These are phyloP conservation scores for Tromatobia lineatoria DNA, from an alignment of 2,888 invertebrate species.

Conservation along the genomic window DNA sequence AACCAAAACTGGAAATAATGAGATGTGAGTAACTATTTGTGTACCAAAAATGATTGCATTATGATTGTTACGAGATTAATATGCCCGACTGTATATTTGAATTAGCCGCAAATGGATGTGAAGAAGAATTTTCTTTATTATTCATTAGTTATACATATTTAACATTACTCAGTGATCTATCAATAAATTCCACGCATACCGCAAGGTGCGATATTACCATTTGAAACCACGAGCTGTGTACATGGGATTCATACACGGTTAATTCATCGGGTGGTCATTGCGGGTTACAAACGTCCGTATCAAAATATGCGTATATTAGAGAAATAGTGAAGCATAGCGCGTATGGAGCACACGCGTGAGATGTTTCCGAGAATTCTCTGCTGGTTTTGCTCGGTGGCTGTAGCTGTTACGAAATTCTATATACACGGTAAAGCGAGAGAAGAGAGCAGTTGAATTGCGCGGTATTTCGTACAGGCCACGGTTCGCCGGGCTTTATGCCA, in stretches of 20 bases:
- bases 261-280: conserved; percentile 46
- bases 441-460: conserved; percentile 38
- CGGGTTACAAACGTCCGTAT: conserved; percentile 28
- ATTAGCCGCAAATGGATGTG: no score
- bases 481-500: conserved; percentile 59
- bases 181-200: conserved; percentile 9
- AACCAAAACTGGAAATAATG: no score
- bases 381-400: conserved; percentile 12
- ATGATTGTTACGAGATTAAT: no score
- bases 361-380: conserved; percentile 3
- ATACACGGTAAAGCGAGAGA: conserved; percentile 60
- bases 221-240: conserved; percentile 21
- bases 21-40: no score
- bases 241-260: conserved; percentile 50
- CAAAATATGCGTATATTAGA: conserved; percentile 33
- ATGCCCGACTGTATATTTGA: no score
- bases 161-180: not conserved
- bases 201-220: not conserved
- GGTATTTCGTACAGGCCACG: conserved; percentile 61
- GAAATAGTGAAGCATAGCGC: conserved; percentile 43
- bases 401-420: conserved; percentile 58
- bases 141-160: conserved; percentile 7
- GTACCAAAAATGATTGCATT: no score
- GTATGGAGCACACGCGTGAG: not conserved
- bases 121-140: not conserved